Conservation (phyloP, 64 coral and sea anemone genomes). For the Catalaphyllia jardinei region DNA sequence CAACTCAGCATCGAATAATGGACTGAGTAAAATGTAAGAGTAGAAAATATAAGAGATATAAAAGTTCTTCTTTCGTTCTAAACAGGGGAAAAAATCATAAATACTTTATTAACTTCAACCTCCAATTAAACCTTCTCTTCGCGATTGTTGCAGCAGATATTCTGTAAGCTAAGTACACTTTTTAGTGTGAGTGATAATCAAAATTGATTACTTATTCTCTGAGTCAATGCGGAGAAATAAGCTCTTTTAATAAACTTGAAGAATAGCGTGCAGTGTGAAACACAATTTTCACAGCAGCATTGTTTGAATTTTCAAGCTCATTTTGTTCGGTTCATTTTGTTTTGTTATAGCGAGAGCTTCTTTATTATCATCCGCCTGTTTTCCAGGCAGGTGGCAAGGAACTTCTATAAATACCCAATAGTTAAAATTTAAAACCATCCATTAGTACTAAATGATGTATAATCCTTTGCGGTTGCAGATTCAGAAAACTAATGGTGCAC, state of each 20-base stretch:
- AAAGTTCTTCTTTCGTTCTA: background rate
- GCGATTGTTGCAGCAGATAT: background rate
- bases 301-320: background rate
- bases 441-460: background rate
- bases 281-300: background rate
- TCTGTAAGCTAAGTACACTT: background rate
- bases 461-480: background rate
- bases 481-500: background rate
- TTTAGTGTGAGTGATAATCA: background rate
- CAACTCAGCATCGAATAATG: background rate
- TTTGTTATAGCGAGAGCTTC: background rate
- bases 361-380: background rate
- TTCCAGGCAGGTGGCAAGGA: background rate
- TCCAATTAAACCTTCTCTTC: background rate
- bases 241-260: background rate
- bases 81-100: background rate
- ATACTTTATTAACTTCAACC: background rate
- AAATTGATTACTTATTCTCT: background rate
- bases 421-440: constrained; percentile 7
- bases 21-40: background rate
- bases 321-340: background rate
- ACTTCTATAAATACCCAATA: background rate
- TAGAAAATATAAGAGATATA: too few relatives aligned
- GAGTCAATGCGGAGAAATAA: background rate
- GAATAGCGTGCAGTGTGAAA: background rate